Evolutionary conservation across 2,113 vertebrate genomes (phyloP).

Genomic region (Benitochromis conjunctus): DNA sequence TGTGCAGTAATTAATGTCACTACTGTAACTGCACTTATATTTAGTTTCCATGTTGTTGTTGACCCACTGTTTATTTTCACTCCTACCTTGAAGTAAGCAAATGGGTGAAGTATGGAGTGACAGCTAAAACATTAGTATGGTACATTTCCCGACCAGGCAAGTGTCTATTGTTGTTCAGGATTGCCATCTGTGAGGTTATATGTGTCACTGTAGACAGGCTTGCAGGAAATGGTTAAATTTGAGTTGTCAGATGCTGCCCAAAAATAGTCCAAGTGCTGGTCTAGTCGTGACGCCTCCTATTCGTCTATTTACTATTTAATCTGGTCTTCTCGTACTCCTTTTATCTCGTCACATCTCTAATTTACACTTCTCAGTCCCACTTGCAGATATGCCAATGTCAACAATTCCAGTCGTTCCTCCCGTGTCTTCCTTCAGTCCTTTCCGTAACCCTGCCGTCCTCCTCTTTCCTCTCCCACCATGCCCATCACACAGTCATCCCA

Average conservation of each 20-base stretch:
- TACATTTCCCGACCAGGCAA: background rate
- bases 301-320: slow-evolving; percentile 13
- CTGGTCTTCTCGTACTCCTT: background rate
- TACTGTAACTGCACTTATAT: background rate
- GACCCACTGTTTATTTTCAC: background rate
- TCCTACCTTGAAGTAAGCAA: background rate
- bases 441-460: background rate
- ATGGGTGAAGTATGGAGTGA: accelerated
- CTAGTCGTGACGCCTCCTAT: background rate
- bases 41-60: background rate
- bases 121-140: background rate
- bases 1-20: background rate
- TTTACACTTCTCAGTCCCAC: background rate
- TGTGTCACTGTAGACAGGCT: background rate
- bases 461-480: background rate
- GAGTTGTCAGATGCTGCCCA: background rate
- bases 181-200: background rate
- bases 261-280: background rate
- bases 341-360: background rate
- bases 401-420: background rate
- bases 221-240: background rate
- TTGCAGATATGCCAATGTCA: background rate
- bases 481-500: background rate
- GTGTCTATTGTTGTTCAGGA: background rate
- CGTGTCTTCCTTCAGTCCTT: background rate